Evolutionary conservation across 2,888 invertebrate genomes (phyloP).

Genomic region (Microdon myrmicae): DNA sequence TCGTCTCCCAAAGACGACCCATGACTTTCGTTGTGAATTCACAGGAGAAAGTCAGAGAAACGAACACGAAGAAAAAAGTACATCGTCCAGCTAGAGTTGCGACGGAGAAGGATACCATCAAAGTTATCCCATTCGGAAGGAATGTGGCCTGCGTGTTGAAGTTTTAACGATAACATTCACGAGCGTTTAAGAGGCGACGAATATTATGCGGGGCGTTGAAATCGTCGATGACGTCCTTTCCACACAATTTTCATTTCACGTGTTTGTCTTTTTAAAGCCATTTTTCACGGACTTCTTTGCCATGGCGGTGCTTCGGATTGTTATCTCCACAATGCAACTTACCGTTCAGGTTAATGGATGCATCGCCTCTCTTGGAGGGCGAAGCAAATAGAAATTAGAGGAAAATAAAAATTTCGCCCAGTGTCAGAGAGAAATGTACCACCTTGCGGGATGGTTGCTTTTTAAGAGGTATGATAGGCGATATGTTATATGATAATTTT

Average conservation of each 20-base stretch:
- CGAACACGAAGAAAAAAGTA: background rate
- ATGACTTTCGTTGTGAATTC: conserved; percentile 11
- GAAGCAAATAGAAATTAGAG: too few species aligned
- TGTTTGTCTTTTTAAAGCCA: background rate
- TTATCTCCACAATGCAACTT: conserved; percentile 42
- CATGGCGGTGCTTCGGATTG: conserved; percentile 20
- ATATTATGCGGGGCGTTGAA: conserved; percentile 49
- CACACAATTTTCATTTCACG: conserved; percentile 5
- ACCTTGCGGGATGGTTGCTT: too few species aligned
- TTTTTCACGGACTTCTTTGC: conserved; percentile 29
- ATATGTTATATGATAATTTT: too few species aligned
- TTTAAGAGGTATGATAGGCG: too few species aligned
- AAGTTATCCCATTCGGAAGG: conserved; percentile 45
- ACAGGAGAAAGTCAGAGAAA: conserved; percentile 4
- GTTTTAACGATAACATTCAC: conserved; percentile 49
- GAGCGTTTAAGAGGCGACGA: conserved; percentile 51
- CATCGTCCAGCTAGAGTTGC: background rate
- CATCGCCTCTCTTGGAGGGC: too few species aligned
- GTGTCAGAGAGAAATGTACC: too few species aligned
- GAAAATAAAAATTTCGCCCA: too few species aligned
- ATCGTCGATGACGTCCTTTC: conserved; percentile 37
- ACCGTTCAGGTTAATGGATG: too few species aligned
- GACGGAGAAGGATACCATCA: conserved; percentile 17
- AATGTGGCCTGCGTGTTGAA: conserved; percentile 39
- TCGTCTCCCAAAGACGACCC: conserved; percentile 8